Base-by-base conservation (phyloP, 2,888 invertebrate species). In the Plusia festucae region DNA sequence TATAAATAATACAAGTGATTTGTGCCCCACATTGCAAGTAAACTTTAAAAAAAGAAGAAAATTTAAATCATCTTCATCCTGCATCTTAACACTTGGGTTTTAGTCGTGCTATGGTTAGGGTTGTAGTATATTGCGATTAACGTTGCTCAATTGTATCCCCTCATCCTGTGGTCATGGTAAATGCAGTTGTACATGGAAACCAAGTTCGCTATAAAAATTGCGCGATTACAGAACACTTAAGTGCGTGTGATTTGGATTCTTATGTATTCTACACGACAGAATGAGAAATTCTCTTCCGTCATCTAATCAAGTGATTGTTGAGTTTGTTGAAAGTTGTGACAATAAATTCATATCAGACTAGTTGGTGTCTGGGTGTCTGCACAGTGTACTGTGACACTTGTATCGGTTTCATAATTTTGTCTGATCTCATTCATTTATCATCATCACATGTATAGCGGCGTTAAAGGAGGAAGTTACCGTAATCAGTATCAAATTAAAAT, bases 311-410 rank as follows among this genome's bases (percentile, higher is more conserved):
- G 67, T 76, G 70, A 73, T 70, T 60, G 74, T 79, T 84, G 73
- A 72, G 74, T 80, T 82, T 70, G 70, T 68, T 69, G 58, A 78
- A 79, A 71, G 62, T 78, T 76, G 78, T 82, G 88, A 88, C 88
- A 87, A 85, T 88, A 88, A 88, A 82, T 78, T 86, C 84, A 86
- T 87, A 88, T 88, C 87, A 83, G 75, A 82, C 77, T 75, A 32
- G 64, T 64, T 54, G 1, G 60, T 71, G 75, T 76, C 73, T 79
- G 68, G 58, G 51, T 69, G 73, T 64, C 57, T 60, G 46, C 51
- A 56, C 55, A n/a, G 18, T 34, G 24, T 20, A 18, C 46, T 20
- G 60, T 16, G 49, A 56, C 53, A 49, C 52, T 60, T 65, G 52
- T 64, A 73, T 73, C 34, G 54, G 72, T 70, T 69, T 76, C 68